Evolutionary conservation across 2,113 vertebrate species (phyloP).

Genomic region (Rhegmatorhina hoffmannsi): DNA sequence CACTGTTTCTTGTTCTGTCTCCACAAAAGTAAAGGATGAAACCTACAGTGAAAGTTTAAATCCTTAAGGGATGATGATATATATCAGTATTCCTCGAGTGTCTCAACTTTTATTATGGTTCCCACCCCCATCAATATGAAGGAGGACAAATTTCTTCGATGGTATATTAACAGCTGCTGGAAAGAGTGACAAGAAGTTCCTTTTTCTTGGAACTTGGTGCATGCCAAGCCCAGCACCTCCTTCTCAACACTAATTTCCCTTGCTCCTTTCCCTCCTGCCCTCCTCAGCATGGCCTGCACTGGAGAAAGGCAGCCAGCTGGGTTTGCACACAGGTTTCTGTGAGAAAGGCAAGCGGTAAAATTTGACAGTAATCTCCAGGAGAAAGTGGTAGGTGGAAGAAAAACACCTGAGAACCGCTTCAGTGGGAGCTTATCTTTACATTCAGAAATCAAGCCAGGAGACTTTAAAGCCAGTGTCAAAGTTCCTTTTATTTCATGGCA

Average conservation of each 20-base stretch:
- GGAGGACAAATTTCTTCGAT: not conserved
- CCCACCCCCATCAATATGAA: rapidly evolving
- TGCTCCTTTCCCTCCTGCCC: not conserved
- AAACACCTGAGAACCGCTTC: not conserved
- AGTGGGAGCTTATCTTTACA: not conserved
- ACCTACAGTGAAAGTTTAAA: not conserved
- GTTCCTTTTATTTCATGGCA: not conserved
- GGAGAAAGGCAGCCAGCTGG: not conserved
- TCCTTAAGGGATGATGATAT: not conserved
- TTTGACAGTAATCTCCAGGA: not conserved
- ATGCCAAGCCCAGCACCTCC: not conserved
- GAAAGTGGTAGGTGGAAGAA: not conserved
- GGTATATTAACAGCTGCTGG: not conserved
- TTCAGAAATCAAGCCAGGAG: not conserved
- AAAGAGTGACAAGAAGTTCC: not conserved
- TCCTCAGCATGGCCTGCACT: not conserved
- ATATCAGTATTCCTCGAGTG: not conserved
- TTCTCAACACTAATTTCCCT: not conserved
- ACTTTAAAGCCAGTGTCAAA: not conserved
- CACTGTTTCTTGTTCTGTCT: not conserved
- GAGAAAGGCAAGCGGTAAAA: not conserved
- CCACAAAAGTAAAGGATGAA: not conserved
- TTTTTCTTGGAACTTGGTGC: not conserved
- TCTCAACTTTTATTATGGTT: not conserved
- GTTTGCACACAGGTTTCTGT: not conserved